Evolutionary conservation across 1,140 invertebrate genomes (phyloP).

Genomic region (Bombyx mori): DNA sequence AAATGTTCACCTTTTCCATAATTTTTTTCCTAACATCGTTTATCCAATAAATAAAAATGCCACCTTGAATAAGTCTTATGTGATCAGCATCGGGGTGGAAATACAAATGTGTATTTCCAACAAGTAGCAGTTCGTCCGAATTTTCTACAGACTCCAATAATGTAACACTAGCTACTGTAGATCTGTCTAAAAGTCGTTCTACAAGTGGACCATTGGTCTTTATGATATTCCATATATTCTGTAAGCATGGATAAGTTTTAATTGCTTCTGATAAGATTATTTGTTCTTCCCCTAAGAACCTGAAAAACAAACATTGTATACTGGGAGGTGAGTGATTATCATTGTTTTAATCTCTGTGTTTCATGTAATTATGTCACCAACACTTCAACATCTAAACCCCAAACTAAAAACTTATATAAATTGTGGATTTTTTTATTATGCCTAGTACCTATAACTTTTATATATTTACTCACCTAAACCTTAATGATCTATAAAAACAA

Average conservation of each 20-base stretch:
- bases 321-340: neutral
- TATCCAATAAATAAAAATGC: constrained; percentile 74
- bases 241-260: constrained; percentile 70
- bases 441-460: too few relatives aligned
- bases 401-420: neutral
- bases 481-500: constrained; percentile 79
- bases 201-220: constrained; percentile 73
- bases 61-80: constrained; percentile 85
- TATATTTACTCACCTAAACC: constrained; percentile 70
- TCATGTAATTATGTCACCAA: neutral
- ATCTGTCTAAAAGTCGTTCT: constrained; percentile 74
- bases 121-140: constrained; percentile 75
- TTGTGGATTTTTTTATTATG: neutral
- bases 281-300: constrained; percentile 33
- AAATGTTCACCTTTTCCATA: constrained; percentile 55
- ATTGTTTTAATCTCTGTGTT: neutral
- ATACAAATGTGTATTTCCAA: constrained; percentile 94
- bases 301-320: constrained; percentile 17
- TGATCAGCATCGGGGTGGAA: constrained; percentile 92
- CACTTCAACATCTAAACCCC: neutral
- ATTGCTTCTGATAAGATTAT: constrained; percentile 74
- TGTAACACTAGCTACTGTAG: constrained; percentile 75
- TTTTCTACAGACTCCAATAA: constrained; percentile 76
- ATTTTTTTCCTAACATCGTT: constrained; percentile 48
- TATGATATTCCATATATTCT: constrained; percentile 74